Evolutionary conservation across 1,140 invertebrate genomes (phyloP), one percentile per base, ranked within the genome.

Genomic region (Acromyrmex charruanus): DNA sequence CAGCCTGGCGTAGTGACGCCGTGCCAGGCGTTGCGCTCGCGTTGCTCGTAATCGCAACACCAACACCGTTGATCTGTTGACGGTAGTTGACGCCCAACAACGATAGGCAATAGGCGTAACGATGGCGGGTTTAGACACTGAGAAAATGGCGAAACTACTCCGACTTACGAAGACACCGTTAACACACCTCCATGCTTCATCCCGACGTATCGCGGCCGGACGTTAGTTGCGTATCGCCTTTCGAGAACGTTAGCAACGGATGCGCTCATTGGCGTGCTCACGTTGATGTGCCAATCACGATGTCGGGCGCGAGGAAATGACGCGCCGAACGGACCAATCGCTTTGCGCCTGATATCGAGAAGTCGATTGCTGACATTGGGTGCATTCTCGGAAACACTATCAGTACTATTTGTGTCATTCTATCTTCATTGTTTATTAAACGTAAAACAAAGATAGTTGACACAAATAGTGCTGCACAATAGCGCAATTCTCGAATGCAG

Each of bases 131-230:
- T 39, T 39, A 39, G 39, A 74, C 59, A 85, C 44, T 4, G 55
- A 21, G 53, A 90, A 90, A 90, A 90, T 90, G 89, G 89, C 89
- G 88, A 68, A 9, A 7, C 1, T 63, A 18, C 72, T 12, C 51
- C 65, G 5, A 69, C 3, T 28, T 39, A 66, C n/a, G 58, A 65
- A 25, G 12, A 7, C 25, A 16, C 44, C 39, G 44, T 35, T 66
- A 66, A 25, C 25, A 63, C 21, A 49, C 16, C 25, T 79, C 74
- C 53, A 58, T 12, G 16, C 39, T 44, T 7, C 9, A 44, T 31
- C 12, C 39, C 16, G 77, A 31, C 39, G 25, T 65, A 77, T 53
- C 28, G 14, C 12, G 6, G 2, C 58, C 39, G 39, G 58, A 77
- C 10, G 10, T 77, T 39, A 49, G 31, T 5, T 28, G 53, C 14